Evolutionary conservation across 2,113 vertebrate genomes (phyloP).

Genomic region (Melanostigma gelatinosum): DNA sequence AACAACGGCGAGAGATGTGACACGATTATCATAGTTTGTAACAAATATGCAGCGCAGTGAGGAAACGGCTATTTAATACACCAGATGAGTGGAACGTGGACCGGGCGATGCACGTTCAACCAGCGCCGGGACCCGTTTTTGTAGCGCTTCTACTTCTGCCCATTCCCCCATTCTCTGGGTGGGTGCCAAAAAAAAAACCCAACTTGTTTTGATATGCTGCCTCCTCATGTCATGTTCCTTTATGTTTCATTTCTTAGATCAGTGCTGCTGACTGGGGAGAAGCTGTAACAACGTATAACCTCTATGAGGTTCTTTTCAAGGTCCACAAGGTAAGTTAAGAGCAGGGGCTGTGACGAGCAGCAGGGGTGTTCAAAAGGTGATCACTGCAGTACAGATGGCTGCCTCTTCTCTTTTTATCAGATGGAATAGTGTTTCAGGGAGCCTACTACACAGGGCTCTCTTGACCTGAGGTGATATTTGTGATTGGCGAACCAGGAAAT

Average conservation of each 20-base stretch:
- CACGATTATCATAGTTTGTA: neutral
- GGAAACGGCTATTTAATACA: neutral
- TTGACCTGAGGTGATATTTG: slow-evolving; percentile 5
- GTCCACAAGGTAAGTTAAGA: slow-evolving; percentile 90
- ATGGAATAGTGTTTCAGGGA: slow-evolving; percentile 9
- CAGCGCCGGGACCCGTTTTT: too few species aligned
- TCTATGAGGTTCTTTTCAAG: slow-evolving; percentile 98
- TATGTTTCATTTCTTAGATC: slow-evolving; percentile 81
- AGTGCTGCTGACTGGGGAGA: slow-evolving; percentile 89
- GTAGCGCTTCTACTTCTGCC: too few species aligned
- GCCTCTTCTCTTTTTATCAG: neutral
- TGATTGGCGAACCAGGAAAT: neutral
- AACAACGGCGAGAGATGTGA: neutral
- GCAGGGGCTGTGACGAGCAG: slow-evolving; percentile 27
- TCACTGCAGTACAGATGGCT: slow-evolving; percentile 7
- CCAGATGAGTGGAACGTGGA: neutral
- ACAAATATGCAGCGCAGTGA: neutral
- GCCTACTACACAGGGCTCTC: neutral
- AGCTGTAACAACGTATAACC: slow-evolving; percentile 92
- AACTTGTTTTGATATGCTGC: slow-evolving; percentile 14
- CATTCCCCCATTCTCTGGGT: too few species aligned
- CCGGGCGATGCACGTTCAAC: neutral
- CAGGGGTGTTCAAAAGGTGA: slow-evolving; percentile 21
- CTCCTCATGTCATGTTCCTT: slow-evolving; percentile 43
- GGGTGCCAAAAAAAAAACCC: neutral